A percentile compares a stretch with the other conserved stretches of the same genome.
phyloP scores from a whole-genome alignment of 2,113 vertebrate genomes.

The chimpanzee (Pan troglodytes) region NHGRI_mPanTro3-v2.1_pri NC_072410.2:41471501-41472000 shows the following conservation, averaged over 20 bases:
- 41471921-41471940: not conserved
- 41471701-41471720: constrained; percentile 7
- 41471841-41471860: not conserved
- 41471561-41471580: constrained; percentile 26
- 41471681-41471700: not conserved
- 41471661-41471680: constrained; percentile 12
- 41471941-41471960: not conserved
- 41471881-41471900: not conserved
- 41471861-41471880: not conserved
- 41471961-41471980: not conserved
- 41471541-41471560: constrained; percentile 45
- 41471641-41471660: constrained; percentile 33
- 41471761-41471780: not conserved
- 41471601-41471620: constrained; percentile 26
- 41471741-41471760: not conserved
- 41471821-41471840: not conserved
- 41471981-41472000: not conserved
- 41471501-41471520: not conserved
- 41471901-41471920: not conserved
- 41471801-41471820: not conserved
- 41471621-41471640: constrained; percentile 48
- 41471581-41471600: not conserved
- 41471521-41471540: constrained; percentile 18
- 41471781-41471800: not conserved
- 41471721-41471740: not conserved